Evolutionary conservation across 1,140 invertebrate genomes (phyloP).

Genomic region (Ridgeia piscesae): DNA sequence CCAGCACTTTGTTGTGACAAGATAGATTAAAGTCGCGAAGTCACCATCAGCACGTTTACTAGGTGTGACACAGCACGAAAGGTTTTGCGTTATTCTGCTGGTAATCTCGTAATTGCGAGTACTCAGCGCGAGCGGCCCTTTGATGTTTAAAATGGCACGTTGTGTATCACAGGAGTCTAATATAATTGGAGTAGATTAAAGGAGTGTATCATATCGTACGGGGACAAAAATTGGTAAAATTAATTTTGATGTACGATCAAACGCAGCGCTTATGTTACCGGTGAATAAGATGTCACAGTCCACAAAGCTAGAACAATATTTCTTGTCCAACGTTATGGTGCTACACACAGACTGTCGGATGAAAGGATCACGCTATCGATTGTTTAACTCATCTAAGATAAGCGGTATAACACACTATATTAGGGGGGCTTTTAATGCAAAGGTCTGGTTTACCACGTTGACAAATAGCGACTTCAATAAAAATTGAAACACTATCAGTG

Average conservation of each 20-base stretch:
- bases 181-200: background rate
- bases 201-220: background rate
- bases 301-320: background rate
- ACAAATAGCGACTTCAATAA: too few relatives aligned
- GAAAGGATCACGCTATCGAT: background rate
- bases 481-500: too few relatives aligned
- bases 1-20: background rate
- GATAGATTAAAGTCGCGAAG: background rate
- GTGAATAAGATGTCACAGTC: background rate
- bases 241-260: background rate
- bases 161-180: background rate
- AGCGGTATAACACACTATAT: background rate
- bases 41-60: background rate
- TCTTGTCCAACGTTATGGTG: background rate
- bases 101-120: background rate
- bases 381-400: background rate
- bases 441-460: too few relatives aligned
- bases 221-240: background rate
- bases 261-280: background rate
- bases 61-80: background rate
- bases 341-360: background rate
- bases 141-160: background rate
- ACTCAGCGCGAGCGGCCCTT: background rate
- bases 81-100: background rate
- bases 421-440: background rate